A percentile compares a stretch with the other conserved stretches of the same genome.
These are phyloP conservation scores for Alexandromys fortis DNA, from an alignment of 2,113 vertebrate genomes.

Conservation along the genomic window DNA sequence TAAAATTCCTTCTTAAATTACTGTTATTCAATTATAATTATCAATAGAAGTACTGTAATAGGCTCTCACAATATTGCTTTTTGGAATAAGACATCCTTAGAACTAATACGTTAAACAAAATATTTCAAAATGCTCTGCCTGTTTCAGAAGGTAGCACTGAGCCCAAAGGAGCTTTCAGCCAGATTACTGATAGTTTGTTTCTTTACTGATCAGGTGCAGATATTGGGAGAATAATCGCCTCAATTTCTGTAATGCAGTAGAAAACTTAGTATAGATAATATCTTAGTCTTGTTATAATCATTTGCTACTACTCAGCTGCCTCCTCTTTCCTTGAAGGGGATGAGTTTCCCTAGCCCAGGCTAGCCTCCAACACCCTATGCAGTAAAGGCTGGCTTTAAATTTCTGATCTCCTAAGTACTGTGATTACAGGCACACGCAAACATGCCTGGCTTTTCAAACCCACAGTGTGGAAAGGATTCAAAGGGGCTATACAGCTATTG, in stretches of 20 bases:
- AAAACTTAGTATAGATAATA: neutral
- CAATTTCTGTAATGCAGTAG: neutral
- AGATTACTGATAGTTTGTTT: neutral
- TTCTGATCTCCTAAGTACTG: neutral
- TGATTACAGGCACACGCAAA: neutral
- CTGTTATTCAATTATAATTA: neutral
- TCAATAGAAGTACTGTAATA: neutral
- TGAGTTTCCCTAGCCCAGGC: neutral
- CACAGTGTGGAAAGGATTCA: neutral
- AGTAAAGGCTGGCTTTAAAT: neutral
- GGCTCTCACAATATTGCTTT: neutral
- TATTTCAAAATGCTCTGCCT: neutral
- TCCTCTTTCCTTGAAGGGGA: neutral
- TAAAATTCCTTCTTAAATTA: slow-evolving; percentile 25
- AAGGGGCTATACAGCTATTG: neutral
- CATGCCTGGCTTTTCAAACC: neutral
- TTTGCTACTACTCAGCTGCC: neutral
- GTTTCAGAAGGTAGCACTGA: slow-evolving; percentile 1
- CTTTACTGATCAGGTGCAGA: neutral
- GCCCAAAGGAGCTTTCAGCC: slow-evolving; percentile 9
- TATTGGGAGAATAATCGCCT: neutral
- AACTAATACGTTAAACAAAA: neutral
- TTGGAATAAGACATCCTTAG: neutral
- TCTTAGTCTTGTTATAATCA: neutral
- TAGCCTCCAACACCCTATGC: neutral